Base-by-base conservation (phyloP, 2,797 vertebrate species). In the Rhinophrynus dorsalis region DNA sequence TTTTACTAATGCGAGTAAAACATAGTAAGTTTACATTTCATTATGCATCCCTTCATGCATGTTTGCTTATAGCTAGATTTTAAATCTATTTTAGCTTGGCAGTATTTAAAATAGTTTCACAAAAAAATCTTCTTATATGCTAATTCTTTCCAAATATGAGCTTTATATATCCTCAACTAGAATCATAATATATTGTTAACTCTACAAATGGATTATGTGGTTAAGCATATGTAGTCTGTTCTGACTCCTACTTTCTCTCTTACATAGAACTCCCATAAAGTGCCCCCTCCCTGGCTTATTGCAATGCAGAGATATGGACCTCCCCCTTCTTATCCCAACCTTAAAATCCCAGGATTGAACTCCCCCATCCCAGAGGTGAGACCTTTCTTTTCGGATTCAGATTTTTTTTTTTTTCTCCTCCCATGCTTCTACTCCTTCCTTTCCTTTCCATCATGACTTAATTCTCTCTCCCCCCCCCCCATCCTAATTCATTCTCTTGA, bases 301-400 rank as follows among this genome's bases (percentile, higher is more conserved):
- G 95, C 96, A 76, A 97, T 98, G 96, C 95, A 98, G 87, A 79
- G 94, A 62, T 98, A 97, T 1, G 95, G 96, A 2, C 95, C 95
- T 0, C 95, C 95, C 0, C 95, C 96, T 0, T 97, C 95, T 0
- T 97, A 98, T 77, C 96, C 96, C n/a, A 97, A 94, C 75, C 90
- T 97, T 35, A 96, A 95, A 82, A 96, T 98, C 77, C 95, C 94
- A 0, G 96, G 96, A 17, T 85, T 98, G 62, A 97, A 98, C 79
- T 94, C 94, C 0, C 96, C 96, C 33, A 97, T 97, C 74, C 95
- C 96, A 0, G 94, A 98, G 70, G 95, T 96, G 60, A 73, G 83
- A 12, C 20, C 5, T 12, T 13, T 13, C 1, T 27, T 18, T 2
- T 1, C 42, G 15, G 6, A n/a, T 13, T 18, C 2, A 20, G 0